Conservation (phyloP, 2,888 invertebrate genomes). For the Cinara cedri region DNA sequence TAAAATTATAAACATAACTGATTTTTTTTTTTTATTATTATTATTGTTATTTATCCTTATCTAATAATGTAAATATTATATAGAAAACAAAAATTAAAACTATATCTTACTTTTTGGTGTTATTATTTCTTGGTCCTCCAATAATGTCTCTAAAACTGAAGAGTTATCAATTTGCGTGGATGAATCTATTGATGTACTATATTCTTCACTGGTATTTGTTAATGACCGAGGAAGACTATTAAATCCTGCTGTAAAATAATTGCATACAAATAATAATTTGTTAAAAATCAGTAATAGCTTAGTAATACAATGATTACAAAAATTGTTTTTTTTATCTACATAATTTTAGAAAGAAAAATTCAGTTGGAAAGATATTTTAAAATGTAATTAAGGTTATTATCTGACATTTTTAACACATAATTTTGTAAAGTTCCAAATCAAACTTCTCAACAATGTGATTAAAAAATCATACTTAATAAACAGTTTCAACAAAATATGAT, state of each 20-base stretch:
- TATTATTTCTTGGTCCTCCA: conserved; percentile 41
- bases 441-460: too few relatives aligned
- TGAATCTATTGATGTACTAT: conserved; percentile 41
- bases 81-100: background rate
- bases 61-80: background rate
- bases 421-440: too few relatives aligned
- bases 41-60: background rate
- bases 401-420: too few relatives aligned
- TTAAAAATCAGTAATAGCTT: too few relatives aligned
- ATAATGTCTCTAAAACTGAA: conserved; percentile 42
- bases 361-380: too few relatives aligned
- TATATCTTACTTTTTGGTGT: conserved; percentile 49
- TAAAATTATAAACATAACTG: conserved; percentile 11
- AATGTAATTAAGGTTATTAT: too few relatives aligned
- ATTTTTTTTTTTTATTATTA: background rate
- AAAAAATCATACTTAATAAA: too few relatives aligned
- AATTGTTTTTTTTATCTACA: too few relatives aligned
- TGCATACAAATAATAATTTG: too few relatives aligned
- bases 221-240: conserved; percentile 43
- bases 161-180: conserved; percentile 37
- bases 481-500: too few relatives aligned
- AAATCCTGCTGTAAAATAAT: conserved; percentile 27
- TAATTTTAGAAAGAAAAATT: too few relatives aligned
- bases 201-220: conserved; percentile 45
- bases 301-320: too few relatives aligned